Evolutionary conservation across 1,140 invertebrate species (phyloP), one percentile per base, ranked within the genome.

Genomic region (Hyles euphorbiae): DNA sequence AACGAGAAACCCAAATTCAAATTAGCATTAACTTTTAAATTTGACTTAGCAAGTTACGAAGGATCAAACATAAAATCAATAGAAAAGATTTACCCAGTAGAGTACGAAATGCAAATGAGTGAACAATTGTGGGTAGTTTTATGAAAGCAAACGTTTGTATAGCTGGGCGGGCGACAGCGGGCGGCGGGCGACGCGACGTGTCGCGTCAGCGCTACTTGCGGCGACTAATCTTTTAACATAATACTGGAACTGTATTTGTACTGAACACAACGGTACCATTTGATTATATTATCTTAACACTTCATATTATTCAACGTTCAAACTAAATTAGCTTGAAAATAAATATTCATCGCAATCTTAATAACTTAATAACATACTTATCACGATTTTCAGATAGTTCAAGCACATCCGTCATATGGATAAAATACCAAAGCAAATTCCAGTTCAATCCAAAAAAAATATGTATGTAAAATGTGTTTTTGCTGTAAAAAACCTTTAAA

Each of bases 31-130:
- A 8, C 36, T 40, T 40, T 40, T 5, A 5, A 40, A 40, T 40
- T 40, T 1, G 36, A 5, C 36, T 8, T 8, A 40, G 8, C 36
- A 22, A 22, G 22, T 22, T 40, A 5, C 1, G 36, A 40, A 40
- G 36, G 36, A 40, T 40, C 45, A 45, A 33, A 65, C 45, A 61
- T 47, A 52, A 64, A 66, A 61, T 61, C 65, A 60, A 63, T 47
- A 53, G 55, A 43, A 53, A 62, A 62, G 46, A 61, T 53, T 66
- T 63, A 70, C 40, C 36, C 61, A 67, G 59, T 56, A 66, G 63
- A 54, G 50, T 62, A 57, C 34, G 58, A 69, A 66, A 72, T 69
- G 70, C 60, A 69, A 72, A 72, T 72, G 64, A 61, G 61, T 54
- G 56, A 56, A 63, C 65, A 67, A 58, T 65, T 63, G 65, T 52